Evolutionary conservation across 2,888 invertebrate genomes (phyloP).

Genomic region (Microctonus hyperodae): DNA sequence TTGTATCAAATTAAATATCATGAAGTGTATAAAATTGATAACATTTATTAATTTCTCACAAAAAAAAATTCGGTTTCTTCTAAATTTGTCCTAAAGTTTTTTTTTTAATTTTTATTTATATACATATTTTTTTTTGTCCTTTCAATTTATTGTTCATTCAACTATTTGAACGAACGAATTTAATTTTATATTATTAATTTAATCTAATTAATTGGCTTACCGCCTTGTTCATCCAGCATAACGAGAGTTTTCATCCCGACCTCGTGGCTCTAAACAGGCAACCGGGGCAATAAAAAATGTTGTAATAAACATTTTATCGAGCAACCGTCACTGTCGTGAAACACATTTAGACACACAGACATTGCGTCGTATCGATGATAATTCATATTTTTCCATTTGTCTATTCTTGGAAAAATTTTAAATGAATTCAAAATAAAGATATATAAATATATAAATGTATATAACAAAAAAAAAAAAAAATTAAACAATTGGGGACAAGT

Average conservation of each 20-base stretch:
- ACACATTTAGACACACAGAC: conserved; percentile 35
- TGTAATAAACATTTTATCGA: conserved; percentile 45
- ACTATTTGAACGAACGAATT: conserved; percentile 29
- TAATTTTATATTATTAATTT: conserved; percentile 37
- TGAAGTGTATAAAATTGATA: background rate
- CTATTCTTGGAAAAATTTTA: background rate
- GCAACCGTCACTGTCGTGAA: conserved; percentile 43
- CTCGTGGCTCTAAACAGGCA: conserved; percentile 96
- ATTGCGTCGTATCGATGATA: conserved; percentile 23
- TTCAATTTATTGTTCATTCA: conserved; percentile 10
- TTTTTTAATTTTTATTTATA: background rate
- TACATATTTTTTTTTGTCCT: background rate
- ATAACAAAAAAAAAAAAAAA: background rate
- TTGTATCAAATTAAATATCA: background rate
- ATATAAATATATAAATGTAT: background rate
- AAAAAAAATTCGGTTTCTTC: background rate
- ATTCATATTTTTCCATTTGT: conserved; percentile 2
- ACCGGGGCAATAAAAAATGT: conserved; percentile 60
- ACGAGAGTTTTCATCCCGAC: conserved; percentile 99
- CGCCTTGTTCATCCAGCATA: conserved; percentile 99
- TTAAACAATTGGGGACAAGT: background rate
- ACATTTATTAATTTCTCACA: background rate
- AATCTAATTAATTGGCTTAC: conserved; percentile 77
- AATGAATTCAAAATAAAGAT: background rate
- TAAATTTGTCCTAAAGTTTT: background rate